Base-by-base conservation (phyloP, 2,888 invertebrate genomes). In the Drosophila kokeensis region DNA sequence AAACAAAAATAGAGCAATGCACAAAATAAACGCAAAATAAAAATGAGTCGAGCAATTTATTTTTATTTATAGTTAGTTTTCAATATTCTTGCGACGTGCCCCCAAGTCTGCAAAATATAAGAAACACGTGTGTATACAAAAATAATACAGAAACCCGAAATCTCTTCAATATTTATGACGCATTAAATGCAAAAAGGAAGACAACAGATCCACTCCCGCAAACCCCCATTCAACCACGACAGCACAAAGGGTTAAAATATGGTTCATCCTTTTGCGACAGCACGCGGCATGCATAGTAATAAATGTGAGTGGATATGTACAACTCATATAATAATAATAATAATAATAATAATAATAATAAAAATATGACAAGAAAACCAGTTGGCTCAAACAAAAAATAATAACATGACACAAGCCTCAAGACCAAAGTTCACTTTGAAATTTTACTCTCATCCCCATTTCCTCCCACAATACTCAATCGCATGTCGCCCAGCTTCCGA, bases 221-320 rank as follows among this genome's bases (percentile, higher is more conserved):
- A 27, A 11, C 10, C n/a, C 7, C 8, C 50, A 4, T 4, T 21
- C n/a, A 4, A 38, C 1, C 42, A 4, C 6, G 32, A 32, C 27
- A n/a, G 27, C 52, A 54, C 48, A 71, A 77, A 64, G 71, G 77
- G 71, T 77, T 70, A 50, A 79, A 82, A 78, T 76, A 81, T 79
- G 62, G 65, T 70, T 72, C 38, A 79, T 64, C 67, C 27, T 71
- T 60, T 36, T 55, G 78, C 59, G 69, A 66, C 63, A 69, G 66
- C 73, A 70, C 85, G 73, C 73, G 82, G 79, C 85, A 73, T 74
- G 87, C 89, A 84, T 84, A 89, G 87, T 82, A 84, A 88, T 81
- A 86, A 72, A 84, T 78, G 66, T 48, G 52, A 53, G 27, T 53
- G 50, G 49, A 60, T 55, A 36, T 62, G 45, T 24, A 45, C 36